phyloP scores from a whole-genome alignment of 2,888 invertebrate species.

The Sabellastarte sp. region DNA sequence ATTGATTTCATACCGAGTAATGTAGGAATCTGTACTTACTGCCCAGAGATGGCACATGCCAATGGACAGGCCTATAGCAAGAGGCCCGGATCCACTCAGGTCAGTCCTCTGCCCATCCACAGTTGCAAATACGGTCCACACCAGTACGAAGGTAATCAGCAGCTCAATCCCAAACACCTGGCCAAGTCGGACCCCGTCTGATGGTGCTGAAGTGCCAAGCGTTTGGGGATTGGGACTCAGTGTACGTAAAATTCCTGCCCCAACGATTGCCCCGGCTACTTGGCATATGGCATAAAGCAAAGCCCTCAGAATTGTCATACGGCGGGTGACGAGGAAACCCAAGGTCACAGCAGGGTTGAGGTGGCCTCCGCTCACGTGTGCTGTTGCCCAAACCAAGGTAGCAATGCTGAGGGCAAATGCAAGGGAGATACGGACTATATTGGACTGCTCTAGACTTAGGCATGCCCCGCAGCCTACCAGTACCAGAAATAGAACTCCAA shows the following conservation, averaged over 20 bases:
- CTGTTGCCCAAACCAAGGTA: slow-evolving; percentile 78
- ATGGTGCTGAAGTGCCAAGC: slow-evolving; percentile 11
- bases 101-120: slow-evolving; percentile 28
- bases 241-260: slow-evolving; percentile 46
- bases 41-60: slow-evolving; percentile 35
- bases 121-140: slow-evolving; percentile 35
- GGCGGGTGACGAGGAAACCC: slow-evolving; percentile 79
- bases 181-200: slow-evolving; percentile 5
- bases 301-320: slow-evolving; percentile 66
- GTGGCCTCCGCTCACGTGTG: slow-evolving; percentile 86
- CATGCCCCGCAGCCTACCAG: slow-evolving; percentile 77
- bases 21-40: too few relatives aligned
- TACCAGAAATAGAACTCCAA: slow-evolving; percentile 84
- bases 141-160: slow-evolving; percentile 37
- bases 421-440: slow-evolving; percentile 72
- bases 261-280: slow-evolving; percentile 72
- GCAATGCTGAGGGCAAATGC: slow-evolving; percentile 86
- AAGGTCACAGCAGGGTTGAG: slow-evolving; percentile 90
- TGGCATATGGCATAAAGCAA: slow-evolving; percentile 78
- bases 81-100: slow-evolving; percentile 34
- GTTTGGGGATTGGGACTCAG: slow-evolving; percentile 15
- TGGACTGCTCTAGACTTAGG: not conserved
- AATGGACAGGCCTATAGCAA: slow-evolving; percentile 37
- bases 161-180: slow-evolving; percentile 28
- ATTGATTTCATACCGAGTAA: too few relatives aligned